A percentile compares a stretch with the other conserved stretches of the same genome.
phyloP scores from a whole-genome alignment of 2,888 invertebrate species.

The Dasypogon diadema region DNA sequence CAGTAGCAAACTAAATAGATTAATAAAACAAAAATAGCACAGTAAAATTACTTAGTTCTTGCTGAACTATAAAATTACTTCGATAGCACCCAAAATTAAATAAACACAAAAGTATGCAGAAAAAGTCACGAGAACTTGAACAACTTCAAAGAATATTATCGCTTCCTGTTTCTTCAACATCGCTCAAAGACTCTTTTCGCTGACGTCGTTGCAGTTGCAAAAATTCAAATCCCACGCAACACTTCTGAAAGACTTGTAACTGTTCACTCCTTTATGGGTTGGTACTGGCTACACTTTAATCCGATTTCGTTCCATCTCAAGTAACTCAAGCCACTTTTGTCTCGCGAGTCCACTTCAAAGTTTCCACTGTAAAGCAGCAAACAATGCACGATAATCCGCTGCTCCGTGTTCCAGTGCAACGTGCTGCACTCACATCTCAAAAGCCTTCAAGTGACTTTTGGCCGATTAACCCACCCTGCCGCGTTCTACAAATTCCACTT shows the following conservation, averaged over 20 bases:
- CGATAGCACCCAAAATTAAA: too few relatives aligned
- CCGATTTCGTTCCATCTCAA: slow-evolving; percentile 32
- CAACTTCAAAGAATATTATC: too few relatives aligned
- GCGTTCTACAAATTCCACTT: slow-evolving; percentile 24
- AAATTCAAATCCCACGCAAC: slow-evolving; percentile 12
- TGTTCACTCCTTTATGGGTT: slow-evolving; percentile 30
- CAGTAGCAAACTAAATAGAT: too few relatives aligned
- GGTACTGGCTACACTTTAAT: slow-evolving; percentile 37
- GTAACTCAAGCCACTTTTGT: slow-evolving; percentile 33
- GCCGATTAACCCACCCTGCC: not conserved
- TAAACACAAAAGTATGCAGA: too few relatives aligned
- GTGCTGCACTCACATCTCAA: not conserved
- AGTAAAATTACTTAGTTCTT: too few relatives aligned
- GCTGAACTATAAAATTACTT: too few relatives aligned
- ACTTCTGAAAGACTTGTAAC: slow-evolving; percentile 23
- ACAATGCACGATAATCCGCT: slow-evolving; percentile 43
- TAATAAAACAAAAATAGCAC: too few relatives aligned
- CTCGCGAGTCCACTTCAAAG: slow-evolving; percentile 38
- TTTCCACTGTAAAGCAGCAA: slow-evolving; percentile 29
- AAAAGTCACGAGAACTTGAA: too few relatives aligned
- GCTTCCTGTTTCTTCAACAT: too few relatives aligned
- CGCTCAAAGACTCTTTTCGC: too few relatives aligned
- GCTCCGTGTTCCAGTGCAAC: not conserved
- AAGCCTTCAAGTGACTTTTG: not conserved
- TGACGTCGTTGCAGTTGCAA: too few relatives aligned